Evolutionary conservation across 2,797 vertebrate genomes (phyloP).

Genomic region (Helostoma temminkii): DNA sequence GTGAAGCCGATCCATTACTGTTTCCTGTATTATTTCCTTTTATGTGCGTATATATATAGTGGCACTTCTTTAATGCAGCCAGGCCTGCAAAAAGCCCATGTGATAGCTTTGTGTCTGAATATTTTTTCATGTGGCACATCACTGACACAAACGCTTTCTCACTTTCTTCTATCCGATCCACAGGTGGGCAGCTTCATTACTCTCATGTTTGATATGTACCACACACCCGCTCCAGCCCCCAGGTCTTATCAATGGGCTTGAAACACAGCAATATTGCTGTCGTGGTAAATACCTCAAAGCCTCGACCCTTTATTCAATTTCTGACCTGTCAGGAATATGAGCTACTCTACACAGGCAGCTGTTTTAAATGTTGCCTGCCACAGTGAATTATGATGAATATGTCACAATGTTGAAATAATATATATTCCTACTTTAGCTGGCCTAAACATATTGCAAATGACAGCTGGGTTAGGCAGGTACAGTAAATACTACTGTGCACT

Average conservation of each 20-base stretch:
- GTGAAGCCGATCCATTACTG: constrained; percentile 47
- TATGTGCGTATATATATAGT: constrained; percentile 15
- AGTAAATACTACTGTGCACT: constrained; percentile 12
- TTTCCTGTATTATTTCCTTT: constrained; percentile 30
- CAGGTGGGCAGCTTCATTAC: constrained; percentile 57
- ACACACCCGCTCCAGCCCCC: constrained; percentile 1
- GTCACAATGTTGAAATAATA: constrained; percentile 28
- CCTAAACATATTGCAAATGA: constrained; percentile 17
- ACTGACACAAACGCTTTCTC: constrained; percentile 38
- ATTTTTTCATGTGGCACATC: constrained; percentile 30
- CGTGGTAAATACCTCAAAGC: constrained; percentile 64
- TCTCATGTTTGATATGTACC: constrained; percentile 60
- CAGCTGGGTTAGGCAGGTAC: constrained; percentile 1
- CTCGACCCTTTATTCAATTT: constrained; percentile 60
- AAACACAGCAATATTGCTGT: constrained; percentile 63
- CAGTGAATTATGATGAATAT: constrained; percentile 58
- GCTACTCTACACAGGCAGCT: constrained; percentile 38
- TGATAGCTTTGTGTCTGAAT: constrained; percentile 24
- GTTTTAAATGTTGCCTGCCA: constrained; percentile 61
- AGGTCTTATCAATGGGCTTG: constrained; percentile 40
- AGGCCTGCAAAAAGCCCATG: constrained; percentile 3
- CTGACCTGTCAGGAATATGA: constrained; percentile 47
- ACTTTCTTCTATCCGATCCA: constrained; percentile 48
- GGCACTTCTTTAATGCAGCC: constrained; percentile 27
- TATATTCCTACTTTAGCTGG: constrained; percentile 33